Base-by-base conservation (phyloP, 1,140 invertebrate species). In the Drosophila suzukii region DNA sequence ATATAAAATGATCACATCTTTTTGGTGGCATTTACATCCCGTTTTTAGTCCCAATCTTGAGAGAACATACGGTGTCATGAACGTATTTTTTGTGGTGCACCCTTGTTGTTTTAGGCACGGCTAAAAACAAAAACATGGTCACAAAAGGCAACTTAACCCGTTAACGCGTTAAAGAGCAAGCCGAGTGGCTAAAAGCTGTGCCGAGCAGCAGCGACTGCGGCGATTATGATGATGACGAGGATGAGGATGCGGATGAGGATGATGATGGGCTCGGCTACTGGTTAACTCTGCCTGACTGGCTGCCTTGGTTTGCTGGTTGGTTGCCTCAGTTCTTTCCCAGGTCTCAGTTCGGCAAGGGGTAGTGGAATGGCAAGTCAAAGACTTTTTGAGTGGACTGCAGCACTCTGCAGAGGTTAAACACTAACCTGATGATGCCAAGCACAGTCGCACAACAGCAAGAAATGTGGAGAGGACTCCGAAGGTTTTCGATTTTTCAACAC, bases 111-210 rank as follows among this genome's bases (percentile, higher is more conserved):
- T 61, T 63, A 65, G 73, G 63, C 61, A 46, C 36, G 51, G 65
- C 61, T 67, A 70, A 76, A 68, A 81, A 54, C 58, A 88, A 79
- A 53, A 71, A 71, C 43, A 57, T 71, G 65, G 55, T 65, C 80
- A 83, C 75, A 81, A 83, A 78, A 76, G 82, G 75, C 78, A 88
- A 88, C 82, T 86, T 86, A 86, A 83, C 82, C 82, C 79, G 83
- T 79, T 86, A 86, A 88, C 78, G 82, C 83, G 82, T 86, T 86
- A 86, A 86, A 86, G 78, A 86, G 82, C 83, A 68, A 88, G 71
- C 82, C 83, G 83, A 86, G 83, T 86, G 83, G 83, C 82, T 86
- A 86, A 86, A 88, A 86, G 83, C 83, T 75, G 59, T 70, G 75
- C 74, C 74, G 54, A 59, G 60, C 65, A 51, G 60, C 43, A 65